Evolutionary conservation across 2,113 vertebrate genomes (phyloP).

Genomic region (Pseudopipra pipra): DNA sequence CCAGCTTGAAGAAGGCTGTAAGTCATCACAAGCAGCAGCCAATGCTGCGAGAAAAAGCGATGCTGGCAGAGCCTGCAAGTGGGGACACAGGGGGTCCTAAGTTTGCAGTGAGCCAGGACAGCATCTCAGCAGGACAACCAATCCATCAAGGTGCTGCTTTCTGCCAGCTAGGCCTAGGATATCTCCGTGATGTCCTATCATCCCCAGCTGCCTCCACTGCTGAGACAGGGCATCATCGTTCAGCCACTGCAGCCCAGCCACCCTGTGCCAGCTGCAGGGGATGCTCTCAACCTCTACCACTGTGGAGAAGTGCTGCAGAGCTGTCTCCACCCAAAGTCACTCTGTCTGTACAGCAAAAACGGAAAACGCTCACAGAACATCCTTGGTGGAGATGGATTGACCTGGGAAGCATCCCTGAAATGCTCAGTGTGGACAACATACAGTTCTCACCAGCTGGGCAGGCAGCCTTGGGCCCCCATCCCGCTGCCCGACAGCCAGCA

Average conservation of each 20-base stretch:
- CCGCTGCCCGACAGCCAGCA: fast-evolving
- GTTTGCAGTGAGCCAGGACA: background rate
- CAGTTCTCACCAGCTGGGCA: background rate
- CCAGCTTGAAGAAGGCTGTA: background rate
- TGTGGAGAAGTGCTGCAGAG: fast-evolving
- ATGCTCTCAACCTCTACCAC: background rate
- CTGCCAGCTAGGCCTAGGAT: background rate
- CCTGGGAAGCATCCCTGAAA: background rate
- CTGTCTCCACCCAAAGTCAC: background rate
- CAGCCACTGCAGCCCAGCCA: background rate
- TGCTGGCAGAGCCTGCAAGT: background rate
- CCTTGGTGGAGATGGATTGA: background rate
- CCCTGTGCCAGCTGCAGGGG: background rate
- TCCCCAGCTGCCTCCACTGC: background rate
- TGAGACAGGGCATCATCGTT: background rate
- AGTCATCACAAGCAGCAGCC: background rate
- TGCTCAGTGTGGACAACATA: fast-evolving
- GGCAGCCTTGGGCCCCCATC: background rate
- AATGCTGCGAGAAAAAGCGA: background rate
- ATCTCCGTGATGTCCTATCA: fast-evolving
- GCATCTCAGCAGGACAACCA: background rate
- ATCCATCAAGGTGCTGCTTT: background rate
- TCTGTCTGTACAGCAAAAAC: background rate
- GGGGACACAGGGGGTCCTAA: background rate
- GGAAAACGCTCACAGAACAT: fast-evolving